Base-by-base conservation (phyloP, 2,113 vertebrate genomes). In the Tursiops truncatus region DNA sequence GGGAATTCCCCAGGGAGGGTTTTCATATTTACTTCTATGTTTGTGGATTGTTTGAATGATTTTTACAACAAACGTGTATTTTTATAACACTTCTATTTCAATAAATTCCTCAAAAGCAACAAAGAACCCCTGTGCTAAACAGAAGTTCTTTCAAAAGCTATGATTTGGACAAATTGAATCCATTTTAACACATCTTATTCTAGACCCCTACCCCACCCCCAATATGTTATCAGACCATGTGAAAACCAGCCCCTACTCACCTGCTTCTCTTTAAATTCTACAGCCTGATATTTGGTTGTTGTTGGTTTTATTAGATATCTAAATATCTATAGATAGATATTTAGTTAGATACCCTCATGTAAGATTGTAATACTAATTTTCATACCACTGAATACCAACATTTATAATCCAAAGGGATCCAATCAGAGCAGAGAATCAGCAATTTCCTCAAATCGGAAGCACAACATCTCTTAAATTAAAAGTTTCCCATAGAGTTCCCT, bases 21-120 rank as follows among this genome's bases (percentile, higher is more conserved):
- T 92, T 97, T 86, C 53, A 60, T 76, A 82, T 87, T 90, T 87
- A 87, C 36, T 81, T 91, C 15, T 56, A 12, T 47, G 70, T 68
- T 50, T 87, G 38, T 95, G 73, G 79, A 26, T 73, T 93, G 13
- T 60, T 82, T 94, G 50, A 21, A 58, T 95, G 87, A 68, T 63
- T 89, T 71, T 95, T 68, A 91, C 71, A 71, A 85, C 4, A 91
- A 60, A 8, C 47, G 3, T 50, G 13, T 50, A 50, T 50, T 50
- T 50, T 50, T 50, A 50, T 50, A 50, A 50, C 47, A 50, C 47
- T 50, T 50, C 13, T 50, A 50, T 50, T 50, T 14, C 47, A 50
- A 50, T 50, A 50, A 50, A 14, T 50, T 50, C 47, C 47, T 50
- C 47, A 50, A 14, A 50, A 50, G 47, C 47, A 50, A 50, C 47